Base-by-base conservation (phyloP, 2,888 invertebrate genomes). In the Herminia tarsipennalis region DNA sequence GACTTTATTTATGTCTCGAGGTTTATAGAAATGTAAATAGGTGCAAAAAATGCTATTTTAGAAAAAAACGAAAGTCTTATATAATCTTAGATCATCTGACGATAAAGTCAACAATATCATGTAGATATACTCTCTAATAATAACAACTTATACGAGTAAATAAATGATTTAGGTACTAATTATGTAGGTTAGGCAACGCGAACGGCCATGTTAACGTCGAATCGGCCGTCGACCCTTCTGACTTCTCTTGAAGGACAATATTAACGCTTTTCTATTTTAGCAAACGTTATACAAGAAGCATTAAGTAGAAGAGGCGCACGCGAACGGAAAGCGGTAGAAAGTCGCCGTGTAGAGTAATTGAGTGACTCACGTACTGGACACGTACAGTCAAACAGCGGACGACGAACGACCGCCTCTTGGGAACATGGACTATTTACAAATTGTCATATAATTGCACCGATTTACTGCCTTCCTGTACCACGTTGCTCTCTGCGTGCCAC, bases 211-310 rank as follows among this genome's bases (percentile, higher is more conserved):
- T 20, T 8, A 6, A 6, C 30, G 34, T 35, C 33, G 34, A 10
- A 28, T 16, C 43, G 50, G 57, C 33, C 55, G 40, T 49, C 36
- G 53, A 60, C 53, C 59, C 49, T 64, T 39, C 33, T 47, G 32
- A 45, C 51, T n/a, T n/a, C n/a, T n/a, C n/a, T 36, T 36, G 25
- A 72, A 76, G 76, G 73, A 77, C 63, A 47, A 55, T 57, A 66
- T 75, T 73, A 71, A 58, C 69, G 65, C 73, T 83, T 87, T 88
- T 87, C 88, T 84, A 84, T 86, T 86, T 87, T 84, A 84, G 78
- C 82, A 70, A 77, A 70, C 50, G 72, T 86, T 87, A 84, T 82
- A 82, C 83, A 86, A 88, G 76, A 74, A 64, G 62, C 63, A 69
- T 75, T 77, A 66, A 68, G 61, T 64, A 65, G 64, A 73, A 77